Evolutionary conservation across 2,113 vertebrate species (phyloP), one percentile per base, ranked within the genome.

Genomic region (Gopherus evgoodei): DNA sequence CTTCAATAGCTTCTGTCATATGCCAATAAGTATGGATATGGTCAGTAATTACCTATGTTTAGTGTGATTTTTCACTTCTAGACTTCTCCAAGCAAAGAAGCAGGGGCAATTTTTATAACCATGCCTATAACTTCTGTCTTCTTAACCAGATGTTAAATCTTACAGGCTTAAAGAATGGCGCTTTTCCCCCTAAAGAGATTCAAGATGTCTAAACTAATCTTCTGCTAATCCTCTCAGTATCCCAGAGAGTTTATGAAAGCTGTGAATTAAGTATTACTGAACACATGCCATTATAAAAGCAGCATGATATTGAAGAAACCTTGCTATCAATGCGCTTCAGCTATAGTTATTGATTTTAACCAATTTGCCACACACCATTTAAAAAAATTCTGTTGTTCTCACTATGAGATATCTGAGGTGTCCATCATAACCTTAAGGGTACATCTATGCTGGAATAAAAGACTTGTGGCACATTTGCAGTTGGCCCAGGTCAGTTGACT

Each of bases 161-260:
- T 85, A 72, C 21, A 78, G 35, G 81, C 44, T 86, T 93, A 89
- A 84, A 88, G 80, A 92, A 94, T 81, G n/a, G 81, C 47, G 84
- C 84, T 21, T 25, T 53, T 95, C 90, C 83, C 65, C 44, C 50
- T 90, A 52, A 50, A 85, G 83, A 95, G 89, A 83, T 87, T 92
- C 54, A 90, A 91, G 88, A 87, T 94, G 76, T 96, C 69, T 86
- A 95, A 92, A 87, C 83, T 79, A 97, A 94, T 96, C 93, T 93
- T 56, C 81, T 17, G 14, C 35, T 95, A 96, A 96, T 95, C 86
- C 84, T 91, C 88, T 95, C 93, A 81, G 86, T 94, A 83, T 92
- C 54, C 69, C 76, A 84, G 65, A 4, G 10, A 92, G 69, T 83
- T 97, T 91, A 93, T 94, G 92, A 93, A 96, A 93, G 29, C 69